Base-by-base conservation (phyloP, 2,113 vertebrate species). In the Leucoraja erinaceus region DNA sequence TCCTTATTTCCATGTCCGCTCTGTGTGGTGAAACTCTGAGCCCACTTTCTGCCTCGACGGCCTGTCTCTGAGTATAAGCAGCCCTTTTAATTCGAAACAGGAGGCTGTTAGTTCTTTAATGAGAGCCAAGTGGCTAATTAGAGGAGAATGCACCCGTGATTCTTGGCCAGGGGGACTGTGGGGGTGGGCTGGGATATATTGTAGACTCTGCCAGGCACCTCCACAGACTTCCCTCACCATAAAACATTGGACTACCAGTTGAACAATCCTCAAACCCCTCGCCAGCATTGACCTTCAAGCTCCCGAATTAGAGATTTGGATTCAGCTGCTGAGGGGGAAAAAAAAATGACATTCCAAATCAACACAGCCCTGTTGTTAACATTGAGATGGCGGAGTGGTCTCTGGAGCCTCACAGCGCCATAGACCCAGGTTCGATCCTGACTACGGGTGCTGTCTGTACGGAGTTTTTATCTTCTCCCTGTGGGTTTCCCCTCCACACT, bases 61-160 rank as follows among this genome's bases (percentile, higher is more conserved):
- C 7, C 54, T 5, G 22, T 54, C 20, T 59, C 25, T 59, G 81
- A 28, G 81, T 3, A 11, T 4, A 4, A 59, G 81, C 81, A 84
- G 81, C 25, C 81, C 81, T 84, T 47, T 28, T 84, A 84, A 56
- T 84, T 84, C 56, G 59, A 84, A 84, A 22, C 81, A 84, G 81
- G 81, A 59, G 59, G 81, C 47, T 54, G 81, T 56, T 28, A 1
- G 54, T 20, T 84, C 54, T 28, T 84, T 84, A 84, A 84, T 25
- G 81, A 84, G 81, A 84, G 54, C 20, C 81, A 28, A 84, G 81
- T 28, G 47, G 3, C 81, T 84, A 56, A 84, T 84, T 56, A 84
- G 28, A 56, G 81, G 4, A 12, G 25, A 12, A 9, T 54, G 11
- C 9, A 7, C 47, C 56, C 6, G 7, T 54, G 25, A 4, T 56